Conservation (phyloP, 1,140 invertebrate genomes). For the Cecropterus lyciades region DNA sequence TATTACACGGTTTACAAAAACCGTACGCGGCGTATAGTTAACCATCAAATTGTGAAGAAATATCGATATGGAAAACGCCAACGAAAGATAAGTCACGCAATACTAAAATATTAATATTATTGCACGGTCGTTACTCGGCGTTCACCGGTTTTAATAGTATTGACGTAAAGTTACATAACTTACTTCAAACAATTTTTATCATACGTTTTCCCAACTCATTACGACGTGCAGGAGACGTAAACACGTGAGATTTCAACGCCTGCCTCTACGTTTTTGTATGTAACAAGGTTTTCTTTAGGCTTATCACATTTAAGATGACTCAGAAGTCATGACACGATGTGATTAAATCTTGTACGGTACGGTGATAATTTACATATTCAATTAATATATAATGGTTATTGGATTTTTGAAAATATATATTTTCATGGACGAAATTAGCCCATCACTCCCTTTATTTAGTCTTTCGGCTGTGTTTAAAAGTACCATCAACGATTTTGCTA, state of each 20-base stretch:
- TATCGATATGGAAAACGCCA: conserved; percentile 27
- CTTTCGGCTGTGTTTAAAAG: no score
- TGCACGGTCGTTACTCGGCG: conserved; percentile 15
- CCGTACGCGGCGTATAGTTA: conserved; percentile 22
- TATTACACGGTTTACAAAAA: conserved; percentile 17
- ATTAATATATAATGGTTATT: neutral
- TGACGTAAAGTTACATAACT: conserved; percentile 26
- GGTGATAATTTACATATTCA: no score
- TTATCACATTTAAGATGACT: neutral
- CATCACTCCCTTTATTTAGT: no score
- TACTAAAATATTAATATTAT: conserved; percentile 16
- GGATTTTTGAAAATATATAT: no score
- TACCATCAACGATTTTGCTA: no score
- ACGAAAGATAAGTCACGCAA: conserved; percentile 31
- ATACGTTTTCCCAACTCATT: conserved; percentile 28
- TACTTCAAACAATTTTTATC: conserved; percentile 23
- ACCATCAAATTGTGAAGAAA: conserved; percentile 31
- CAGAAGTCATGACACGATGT: neutral
- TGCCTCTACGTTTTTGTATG: conserved; percentile 2
- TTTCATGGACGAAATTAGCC: no score
- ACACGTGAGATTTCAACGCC: conserved; percentile 11
- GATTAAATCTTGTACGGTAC: neutral
- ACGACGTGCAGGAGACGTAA: conserved; percentile 13
- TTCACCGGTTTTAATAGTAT: conserved; percentile 18
- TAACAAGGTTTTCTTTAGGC: neutral